Evolutionary conservation across 2,888 invertebrate species (phyloP).

Genomic region (Sialis fuliginosa): DNA sequence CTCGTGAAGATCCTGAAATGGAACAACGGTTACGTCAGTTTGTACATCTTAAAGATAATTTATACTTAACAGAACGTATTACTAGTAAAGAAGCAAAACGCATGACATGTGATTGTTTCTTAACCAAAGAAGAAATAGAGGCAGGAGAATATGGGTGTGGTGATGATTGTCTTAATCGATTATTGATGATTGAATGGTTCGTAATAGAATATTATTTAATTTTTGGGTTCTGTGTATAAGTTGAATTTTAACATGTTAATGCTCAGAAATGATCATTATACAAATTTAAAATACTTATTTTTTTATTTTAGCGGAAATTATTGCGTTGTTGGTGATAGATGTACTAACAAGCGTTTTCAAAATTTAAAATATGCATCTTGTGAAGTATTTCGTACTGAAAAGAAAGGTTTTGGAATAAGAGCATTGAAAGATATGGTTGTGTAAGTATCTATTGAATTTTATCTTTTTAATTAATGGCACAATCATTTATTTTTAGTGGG

Average conservation of each 20-base stretch:
- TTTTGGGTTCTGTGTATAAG: too few species aligned
- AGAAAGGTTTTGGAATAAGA: constrained; percentile 89
- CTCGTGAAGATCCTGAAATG: constrained; percentile 31
- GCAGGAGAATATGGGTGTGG: constrained; percentile 79
- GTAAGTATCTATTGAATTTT: constrained; percentile 33
- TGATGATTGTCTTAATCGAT: constrained; percentile 88
- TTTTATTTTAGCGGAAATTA: constrained; percentile 58
- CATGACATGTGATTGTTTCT: constrained; percentile 91
- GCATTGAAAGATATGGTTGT: constrained; percentile 50
- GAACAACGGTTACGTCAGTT: constrained; percentile 52
- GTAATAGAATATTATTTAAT: constrained; percentile 8
- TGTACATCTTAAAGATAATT: constrained; percentile 67
- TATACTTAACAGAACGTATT: constrained; percentile 68
- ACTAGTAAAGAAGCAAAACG: constrained; percentile 79
- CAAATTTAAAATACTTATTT: constrained; percentile 5
- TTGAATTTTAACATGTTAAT: too few species aligned
- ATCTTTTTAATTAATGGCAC: constrained; percentile 8
- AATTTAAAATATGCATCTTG: constrained; percentile 68
- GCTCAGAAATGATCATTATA: too few species aligned
- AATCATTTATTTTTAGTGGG: constrained; percentile 37
- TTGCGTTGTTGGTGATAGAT: constrained; percentile 77
- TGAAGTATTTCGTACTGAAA: constrained; percentile 77
- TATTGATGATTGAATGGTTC: constrained; percentile 97
- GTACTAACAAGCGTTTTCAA: constrained; percentile 91
- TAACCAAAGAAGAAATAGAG: constrained; percentile 73